These are phyloP conservation scores for Drosophila bocqueti DNA, from an alignment of 1,140 invertebrate species.

Conservation along the genomic window DNA sequence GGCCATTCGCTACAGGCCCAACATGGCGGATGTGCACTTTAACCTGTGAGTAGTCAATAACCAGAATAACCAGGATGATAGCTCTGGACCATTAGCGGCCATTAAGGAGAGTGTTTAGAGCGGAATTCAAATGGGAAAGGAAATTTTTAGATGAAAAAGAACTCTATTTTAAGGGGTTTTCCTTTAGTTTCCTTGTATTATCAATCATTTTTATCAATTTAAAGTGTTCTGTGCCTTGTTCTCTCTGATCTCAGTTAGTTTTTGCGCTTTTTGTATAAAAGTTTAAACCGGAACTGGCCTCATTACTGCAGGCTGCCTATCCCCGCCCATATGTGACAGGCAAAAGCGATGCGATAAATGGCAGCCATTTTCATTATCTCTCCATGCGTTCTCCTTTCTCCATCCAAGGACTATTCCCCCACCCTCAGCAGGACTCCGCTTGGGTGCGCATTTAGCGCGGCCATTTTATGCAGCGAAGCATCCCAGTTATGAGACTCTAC, in stretches of 20 bases:
- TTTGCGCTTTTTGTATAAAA: slow-evolving; percentile 9
- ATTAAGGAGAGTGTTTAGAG: not conserved
- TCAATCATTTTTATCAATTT: not conserved
- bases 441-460: slow-evolving; percentile 67
- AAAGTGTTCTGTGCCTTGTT: not conserved
- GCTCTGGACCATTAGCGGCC: slow-evolving; percentile 18
- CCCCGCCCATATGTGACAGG: slow-evolving; percentile 29
- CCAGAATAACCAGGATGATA: slow-evolving; percentile 24
- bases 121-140: not conserved
- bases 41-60: slow-evolving; percentile 94
- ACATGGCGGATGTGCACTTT: slow-evolving; percentile 98
- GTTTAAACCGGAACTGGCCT: slow-evolving; percentile 7
- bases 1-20: slow-evolving; percentile 94
- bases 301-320: slow-evolving; percentile 13
- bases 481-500: slow-evolving; percentile 49
- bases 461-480: slow-evolving; percentile 58
- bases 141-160: not conserved
- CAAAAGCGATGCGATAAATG: slow-evolving; percentile 40
- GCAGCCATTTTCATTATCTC: slow-evolving; percentile 71
- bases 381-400: slow-evolving; percentile 23
- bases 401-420: not conserved
- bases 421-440: slow-evolving; percentile 12
- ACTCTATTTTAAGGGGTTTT: not conserved
- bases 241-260: not conserved
- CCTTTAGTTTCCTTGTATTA: not conserved